Conservation (phyloP, 2,113 vertebrate genomes). For the Oceanites oceanicus region DNA sequence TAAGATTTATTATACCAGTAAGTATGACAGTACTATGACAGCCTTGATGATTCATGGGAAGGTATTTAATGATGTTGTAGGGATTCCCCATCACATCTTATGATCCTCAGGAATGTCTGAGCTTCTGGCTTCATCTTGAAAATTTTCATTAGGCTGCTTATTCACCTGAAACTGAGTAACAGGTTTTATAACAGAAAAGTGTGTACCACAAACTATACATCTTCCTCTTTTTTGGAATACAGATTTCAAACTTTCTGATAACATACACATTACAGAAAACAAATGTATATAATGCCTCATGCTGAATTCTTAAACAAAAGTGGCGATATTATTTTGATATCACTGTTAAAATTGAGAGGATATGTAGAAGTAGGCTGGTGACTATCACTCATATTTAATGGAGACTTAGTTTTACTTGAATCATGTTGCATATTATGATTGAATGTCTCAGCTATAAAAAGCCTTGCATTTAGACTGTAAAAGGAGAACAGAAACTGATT, state of each 20-base stretch:
- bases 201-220: neutral
- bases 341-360: constrained; percentile 5
- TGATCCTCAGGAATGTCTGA: neutral
- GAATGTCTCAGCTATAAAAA: constrained; percentile 64
- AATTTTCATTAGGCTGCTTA: neutral
- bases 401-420: constrained; percentile 60
- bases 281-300: constrained; percentile 24
- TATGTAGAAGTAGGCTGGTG: constrained; percentile 8
- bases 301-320: constrained; percentile 21
- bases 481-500: constrained; percentile 30
- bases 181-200: neutral
- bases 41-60: neutral
- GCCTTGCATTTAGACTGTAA: constrained; percentile 48
- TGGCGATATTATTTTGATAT: constrained; percentile 43
- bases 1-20: neutral
- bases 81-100: neutral
- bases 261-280: neutral
- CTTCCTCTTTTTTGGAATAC: constrained; percentile 11
- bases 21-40: neutral
- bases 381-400: constrained; percentile 44
- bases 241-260: constrained; percentile 1
- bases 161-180: neutral
- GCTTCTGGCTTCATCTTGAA: constrained; percentile 7
- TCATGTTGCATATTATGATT: constrained; percentile 53
- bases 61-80: neutral